These are phyloP conservation scores for Fukomys damarensis DNA, from an alignment of 2,113 vertebrate genomes.

Conservation along the genomic window DNA sequence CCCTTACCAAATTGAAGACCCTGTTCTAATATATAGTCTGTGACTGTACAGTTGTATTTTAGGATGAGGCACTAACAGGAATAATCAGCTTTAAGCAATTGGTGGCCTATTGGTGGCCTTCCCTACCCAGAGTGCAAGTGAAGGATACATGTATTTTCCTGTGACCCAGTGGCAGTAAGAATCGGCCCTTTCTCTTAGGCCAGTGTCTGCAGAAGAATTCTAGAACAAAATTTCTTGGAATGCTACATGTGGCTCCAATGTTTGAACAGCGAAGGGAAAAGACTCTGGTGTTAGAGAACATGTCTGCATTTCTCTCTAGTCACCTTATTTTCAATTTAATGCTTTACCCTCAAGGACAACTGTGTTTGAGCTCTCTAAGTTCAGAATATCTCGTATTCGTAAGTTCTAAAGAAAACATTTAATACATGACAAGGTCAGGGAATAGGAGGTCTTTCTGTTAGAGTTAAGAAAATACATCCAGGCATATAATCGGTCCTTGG, in stretches of 20 bases:
- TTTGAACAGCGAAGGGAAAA: not conserved
- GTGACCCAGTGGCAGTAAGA: not conserved
- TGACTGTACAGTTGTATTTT: not conserved
- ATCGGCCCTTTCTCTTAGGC: not conserved
- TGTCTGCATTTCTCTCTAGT: not conserved
- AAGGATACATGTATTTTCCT: not conserved
- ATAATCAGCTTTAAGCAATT: not conserved
- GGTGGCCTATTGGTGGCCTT: not conserved
- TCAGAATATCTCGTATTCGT: not conserved
- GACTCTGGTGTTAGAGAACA: not conserved
- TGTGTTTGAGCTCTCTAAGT: not conserved
- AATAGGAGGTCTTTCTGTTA: not conserved
- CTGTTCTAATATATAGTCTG: not conserved
- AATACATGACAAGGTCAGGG: not conserved
- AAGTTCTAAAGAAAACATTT: not conserved
- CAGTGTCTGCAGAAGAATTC: not conserved
- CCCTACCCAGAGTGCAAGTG: not conserved
- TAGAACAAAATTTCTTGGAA: not conserved
- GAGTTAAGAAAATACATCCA: not conserved
- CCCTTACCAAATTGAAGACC: not conserved
- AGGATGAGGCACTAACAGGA: not conserved
- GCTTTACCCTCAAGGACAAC: not conserved
- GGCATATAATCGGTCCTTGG: not conserved
- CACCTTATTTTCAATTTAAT: not conserved
- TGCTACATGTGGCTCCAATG: not conserved